Percentiles rank a stretch among this genome's conserved stretches.
Conservation (phyloP, 2,888 invertebrate genomes). For the Lasiommata megera region DNA sequence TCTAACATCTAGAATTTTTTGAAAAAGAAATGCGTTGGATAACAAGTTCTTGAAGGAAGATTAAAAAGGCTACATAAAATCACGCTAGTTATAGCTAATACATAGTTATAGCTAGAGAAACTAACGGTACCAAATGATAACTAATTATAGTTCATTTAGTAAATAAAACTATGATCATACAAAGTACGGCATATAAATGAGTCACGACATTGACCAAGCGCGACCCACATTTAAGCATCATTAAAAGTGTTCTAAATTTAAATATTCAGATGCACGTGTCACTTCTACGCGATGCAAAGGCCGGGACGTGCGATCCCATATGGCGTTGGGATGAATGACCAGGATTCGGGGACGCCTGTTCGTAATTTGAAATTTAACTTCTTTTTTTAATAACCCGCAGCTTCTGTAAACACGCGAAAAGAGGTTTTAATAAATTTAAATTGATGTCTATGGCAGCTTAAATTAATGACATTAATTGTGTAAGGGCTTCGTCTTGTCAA, state of each 20-base stretch:
- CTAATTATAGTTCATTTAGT: too few relatives aligned
- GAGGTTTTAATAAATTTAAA: conserved; percentile 15
- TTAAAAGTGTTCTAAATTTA: conserved; percentile 1
- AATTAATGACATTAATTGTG: neutral
- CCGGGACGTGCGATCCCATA: conserved; percentile 61
- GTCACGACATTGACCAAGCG: conserved; percentile 14
- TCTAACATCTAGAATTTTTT: too few relatives aligned
- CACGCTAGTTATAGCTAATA: too few relatives aligned
- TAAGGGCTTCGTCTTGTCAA: too few relatives aligned
- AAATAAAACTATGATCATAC: too few relatives aligned
- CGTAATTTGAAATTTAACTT: conserved; percentile 53
- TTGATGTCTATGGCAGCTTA: neutral
- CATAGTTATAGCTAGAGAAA: too few relatives aligned
- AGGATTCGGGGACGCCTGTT: conserved; percentile 57
- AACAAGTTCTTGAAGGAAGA: too few relatives aligned
- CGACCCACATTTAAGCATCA: neutral
- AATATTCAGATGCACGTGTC: conserved; percentile 52
- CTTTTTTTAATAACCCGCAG: conserved; percentile 42
- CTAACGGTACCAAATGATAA: too few relatives aligned
- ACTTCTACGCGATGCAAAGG: conserved; percentile 44
- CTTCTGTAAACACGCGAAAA: conserved; percentile 34
- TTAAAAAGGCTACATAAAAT: too few relatives aligned
- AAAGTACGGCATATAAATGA: neutral
- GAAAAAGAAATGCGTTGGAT: too few relatives aligned
- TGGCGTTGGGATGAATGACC: conserved; percentile 75